A percentile compares a stretch with the other conserved stretches of the same genome.
phyloP scores from a whole-genome alignment of 1,140 invertebrate species.

The Melipona quadrifasciata region DNA sequence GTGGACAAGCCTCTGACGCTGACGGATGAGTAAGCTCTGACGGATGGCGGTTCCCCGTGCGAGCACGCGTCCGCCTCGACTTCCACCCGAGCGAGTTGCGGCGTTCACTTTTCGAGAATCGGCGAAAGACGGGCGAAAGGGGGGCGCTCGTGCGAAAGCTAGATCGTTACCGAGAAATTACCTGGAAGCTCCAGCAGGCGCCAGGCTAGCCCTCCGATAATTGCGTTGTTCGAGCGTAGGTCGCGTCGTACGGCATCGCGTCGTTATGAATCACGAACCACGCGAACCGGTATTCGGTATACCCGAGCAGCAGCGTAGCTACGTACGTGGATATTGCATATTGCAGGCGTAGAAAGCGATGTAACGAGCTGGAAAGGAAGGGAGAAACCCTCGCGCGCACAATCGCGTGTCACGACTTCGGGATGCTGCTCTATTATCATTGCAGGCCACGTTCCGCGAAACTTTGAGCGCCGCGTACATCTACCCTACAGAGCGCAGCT shows the following conservation, averaged over 20 bases:
- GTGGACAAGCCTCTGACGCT: slow-evolving; percentile 22
- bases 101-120: slow-evolving; percentile 56
- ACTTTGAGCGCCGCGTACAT: background rate
- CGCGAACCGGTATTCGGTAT: background rate
- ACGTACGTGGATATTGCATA: too few relatives aligned
- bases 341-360: background rate
- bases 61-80: slow-evolving; percentile 32
- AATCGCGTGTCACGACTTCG: slow-evolving; percentile 4
- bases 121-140: slow-evolving; percentile 5
- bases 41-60: slow-evolving; percentile 18
- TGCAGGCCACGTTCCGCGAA: slow-evolving; percentile 33
- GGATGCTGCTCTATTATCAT: slow-evolving; percentile 2
- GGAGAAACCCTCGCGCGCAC: slow-evolving; percentile 23
- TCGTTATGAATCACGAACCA: slow-evolving; percentile 51
- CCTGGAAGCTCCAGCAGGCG: slow-evolving; percentile 35
- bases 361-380: slow-evolving; percentile 2
- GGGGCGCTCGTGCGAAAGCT: slow-evolving; percentile 29
- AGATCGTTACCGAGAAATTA: slow-evolving; percentile 52
- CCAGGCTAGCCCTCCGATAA: slow-evolving; percentile 41
- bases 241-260: slow-evolving; percentile 13
- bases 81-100: background rate
- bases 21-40: slow-evolving; percentile 56
- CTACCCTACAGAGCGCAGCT: too few relatives aligned
- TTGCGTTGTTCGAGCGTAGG: slow-evolving; percentile 17
- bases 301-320: too few relatives aligned